These are phyloP conservation scores for Pseudochirops corinnae DNA, from an alignment of 2,797 vertebrate genomes.

Conservation along the genomic window DNA sequence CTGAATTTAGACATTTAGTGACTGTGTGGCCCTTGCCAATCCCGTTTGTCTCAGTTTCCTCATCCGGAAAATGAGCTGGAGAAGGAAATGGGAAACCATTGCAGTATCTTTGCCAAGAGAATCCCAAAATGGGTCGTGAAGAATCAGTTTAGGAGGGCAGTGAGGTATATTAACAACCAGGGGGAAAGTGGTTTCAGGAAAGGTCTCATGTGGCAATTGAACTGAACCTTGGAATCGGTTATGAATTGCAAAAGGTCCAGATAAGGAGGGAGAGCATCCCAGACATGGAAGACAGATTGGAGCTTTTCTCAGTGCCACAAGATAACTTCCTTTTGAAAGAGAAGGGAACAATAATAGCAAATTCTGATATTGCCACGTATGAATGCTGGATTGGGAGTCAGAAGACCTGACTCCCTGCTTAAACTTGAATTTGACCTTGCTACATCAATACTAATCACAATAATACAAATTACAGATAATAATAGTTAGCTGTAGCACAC, in stretches of 20 bases:
- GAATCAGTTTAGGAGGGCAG: not conserved
- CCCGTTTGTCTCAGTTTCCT: not conserved
- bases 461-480: too few species aligned
- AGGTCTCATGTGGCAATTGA: not conserved
- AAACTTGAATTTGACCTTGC: too few species aligned
- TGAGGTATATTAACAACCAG: not conserved
- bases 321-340: slow-evolving; percentile 30
- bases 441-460: too few species aligned
- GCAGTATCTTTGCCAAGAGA: not conserved
- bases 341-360: too few species aligned
- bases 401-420: too few species aligned
- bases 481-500: too few species aligned
- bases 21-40: not conserved
- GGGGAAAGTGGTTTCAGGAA: not conserved
- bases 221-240: not conserved
- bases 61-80: not conserved
- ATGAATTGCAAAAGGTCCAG: not conserved
- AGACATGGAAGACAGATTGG: not conserved
- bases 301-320: not conserved
- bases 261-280: not conserved
- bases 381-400: too few species aligned
- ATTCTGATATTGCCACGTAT: too few species aligned
- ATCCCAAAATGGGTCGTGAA: not conserved
- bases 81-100: not conserved
- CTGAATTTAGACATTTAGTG: not conserved